Evolutionary conservation across 2,888 invertebrate species (phyloP).

Genomic region (Stenichneumon culpator): DNA sequence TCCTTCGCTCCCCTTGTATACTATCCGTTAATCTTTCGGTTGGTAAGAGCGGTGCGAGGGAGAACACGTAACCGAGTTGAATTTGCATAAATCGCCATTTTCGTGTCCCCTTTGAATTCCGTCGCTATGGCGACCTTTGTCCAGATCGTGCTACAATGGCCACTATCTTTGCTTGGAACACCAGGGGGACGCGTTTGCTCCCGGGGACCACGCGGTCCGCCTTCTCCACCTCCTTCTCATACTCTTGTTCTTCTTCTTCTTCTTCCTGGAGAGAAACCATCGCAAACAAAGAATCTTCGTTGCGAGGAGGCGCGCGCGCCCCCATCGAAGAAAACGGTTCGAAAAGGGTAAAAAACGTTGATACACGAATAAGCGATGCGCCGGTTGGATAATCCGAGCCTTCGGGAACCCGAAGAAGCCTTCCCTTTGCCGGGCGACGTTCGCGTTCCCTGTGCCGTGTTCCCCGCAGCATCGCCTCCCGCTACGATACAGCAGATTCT

Average conservation of each 20-base stretch:
- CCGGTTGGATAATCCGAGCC: conserved; percentile 84
- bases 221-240: conserved; percentile 67
- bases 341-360: conserved; percentile 80
- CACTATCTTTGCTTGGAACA: conserved; percentile 77
- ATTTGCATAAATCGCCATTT: conserved; percentile 83
- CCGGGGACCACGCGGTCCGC: conserved; percentile 66
- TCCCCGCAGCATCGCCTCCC: conserved; percentile 38
- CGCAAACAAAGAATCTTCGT: conserved; percentile 85
- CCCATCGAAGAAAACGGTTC: conserved; percentile 79
- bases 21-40: conserved; percentile 66
- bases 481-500: conserved; percentile 34
- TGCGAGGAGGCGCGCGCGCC: conserved; percentile 69
- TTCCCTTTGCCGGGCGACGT: conserved; percentile 43
- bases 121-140: conserved; percentile 84
- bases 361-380: conserved; percentile 85
- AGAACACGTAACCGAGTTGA: conserved; percentile 73
- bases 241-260: conserved; percentile 54
- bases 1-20: conserved; percentile 29
- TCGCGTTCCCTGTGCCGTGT: conserved; percentile 39
- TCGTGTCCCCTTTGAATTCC: conserved; percentile 82
- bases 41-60: conserved; percentile 46
- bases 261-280: conserved; percentile 82
- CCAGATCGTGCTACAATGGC: conserved; percentile 83
- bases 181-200: conserved; percentile 62
- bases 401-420: conserved; percentile 78